These are phyloP conservation scores for Lontra canadensis DNA, from an alignment of 2,113 vertebrate species.

Conservation along the genomic window DNA sequence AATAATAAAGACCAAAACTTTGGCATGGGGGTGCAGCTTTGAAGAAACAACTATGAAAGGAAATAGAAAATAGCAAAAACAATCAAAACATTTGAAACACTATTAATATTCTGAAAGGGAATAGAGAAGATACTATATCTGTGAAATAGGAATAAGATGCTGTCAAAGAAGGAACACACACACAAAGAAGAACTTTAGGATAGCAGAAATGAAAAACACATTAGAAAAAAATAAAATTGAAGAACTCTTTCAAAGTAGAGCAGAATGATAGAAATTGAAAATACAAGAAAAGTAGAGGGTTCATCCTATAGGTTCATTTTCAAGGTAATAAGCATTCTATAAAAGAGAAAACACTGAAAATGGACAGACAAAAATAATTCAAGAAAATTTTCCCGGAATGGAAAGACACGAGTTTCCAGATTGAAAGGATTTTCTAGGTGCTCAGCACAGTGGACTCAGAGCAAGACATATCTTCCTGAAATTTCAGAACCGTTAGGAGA, in stretches of 20 bases:
- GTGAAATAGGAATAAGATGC: background rate
- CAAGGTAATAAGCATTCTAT: background rate
- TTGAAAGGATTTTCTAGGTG: background rate
- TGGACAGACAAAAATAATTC: background rate
- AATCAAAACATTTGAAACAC: background rate
- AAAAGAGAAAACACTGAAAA: background rate
- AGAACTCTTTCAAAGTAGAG: background rate
- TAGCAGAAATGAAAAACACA: conserved; percentile 8
- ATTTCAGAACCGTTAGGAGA: conserved; percentile 11
- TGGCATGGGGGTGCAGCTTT: background rate
- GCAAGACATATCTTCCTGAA: background rate
- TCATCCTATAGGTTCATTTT: conserved; percentile 1
- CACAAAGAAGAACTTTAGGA: background rate
- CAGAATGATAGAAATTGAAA: conserved; percentile 24
- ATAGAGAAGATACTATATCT: background rate
- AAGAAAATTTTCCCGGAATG: background rate
- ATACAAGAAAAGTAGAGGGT: background rate
- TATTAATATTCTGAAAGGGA: conserved; percentile 13
- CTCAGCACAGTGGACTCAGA: background rate
- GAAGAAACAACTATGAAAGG: conserved; percentile 15
- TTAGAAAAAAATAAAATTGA: conserved; percentile 29
- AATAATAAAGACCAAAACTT: background rate
- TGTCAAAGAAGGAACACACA: conserved; percentile 34
- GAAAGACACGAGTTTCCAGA: background rate
- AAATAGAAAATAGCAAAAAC: conserved; percentile 11